Conservation (phyloP, 2,888 invertebrate species). For the Siphonodentalium dalli region DNA sequence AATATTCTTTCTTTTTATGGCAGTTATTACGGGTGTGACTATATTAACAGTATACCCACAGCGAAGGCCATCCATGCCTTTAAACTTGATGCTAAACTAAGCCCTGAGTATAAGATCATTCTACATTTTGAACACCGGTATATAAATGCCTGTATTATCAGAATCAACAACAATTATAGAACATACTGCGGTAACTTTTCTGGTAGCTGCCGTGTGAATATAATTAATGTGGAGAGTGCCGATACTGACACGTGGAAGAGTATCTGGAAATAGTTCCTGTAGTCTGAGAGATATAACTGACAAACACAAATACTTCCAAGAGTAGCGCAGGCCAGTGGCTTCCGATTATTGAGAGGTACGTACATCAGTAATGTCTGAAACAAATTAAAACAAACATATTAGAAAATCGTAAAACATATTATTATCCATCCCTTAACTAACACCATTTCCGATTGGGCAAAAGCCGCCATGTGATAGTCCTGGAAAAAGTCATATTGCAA, state of each 20-base stretch:
- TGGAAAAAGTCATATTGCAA: not conserved
- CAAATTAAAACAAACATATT: not conserved
- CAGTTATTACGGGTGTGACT: too few relatives aligned
- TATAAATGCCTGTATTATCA: too few relatives aligned
- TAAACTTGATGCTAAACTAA: too few relatives aligned
- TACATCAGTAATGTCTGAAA: constrained; percentile 40
- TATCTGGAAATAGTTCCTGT: constrained; percentile 33
- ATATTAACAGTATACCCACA: too few relatives aligned
- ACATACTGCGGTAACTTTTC: constrained; percentile 42
- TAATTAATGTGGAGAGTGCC: constrained; percentile 39
- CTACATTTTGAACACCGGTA: too few relatives aligned
- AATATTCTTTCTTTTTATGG: too few relatives aligned
- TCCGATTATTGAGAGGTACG: constrained; percentile 29
- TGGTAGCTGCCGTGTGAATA: constrained; percentile 37
- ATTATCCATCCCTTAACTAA: too few relatives aligned
- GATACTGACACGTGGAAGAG: constrained; percentile 39
- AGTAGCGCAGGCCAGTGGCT: constrained; percentile 38
- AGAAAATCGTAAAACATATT: too few relatives aligned
- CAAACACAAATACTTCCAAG: constrained; percentile 39
- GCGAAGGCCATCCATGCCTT: too few relatives aligned
- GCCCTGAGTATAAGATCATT: too few relatives aligned
- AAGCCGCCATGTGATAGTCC: not conserved
- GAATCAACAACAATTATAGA: constrained; percentile 31
- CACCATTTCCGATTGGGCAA: not conserved
- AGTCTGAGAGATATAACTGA: constrained; percentile 42